These are phyloP conservation scores for Pseudomugil tenellus DNA, from an alignment of 2,797 vertebrate species.

Conservation along the genomic window DNA sequence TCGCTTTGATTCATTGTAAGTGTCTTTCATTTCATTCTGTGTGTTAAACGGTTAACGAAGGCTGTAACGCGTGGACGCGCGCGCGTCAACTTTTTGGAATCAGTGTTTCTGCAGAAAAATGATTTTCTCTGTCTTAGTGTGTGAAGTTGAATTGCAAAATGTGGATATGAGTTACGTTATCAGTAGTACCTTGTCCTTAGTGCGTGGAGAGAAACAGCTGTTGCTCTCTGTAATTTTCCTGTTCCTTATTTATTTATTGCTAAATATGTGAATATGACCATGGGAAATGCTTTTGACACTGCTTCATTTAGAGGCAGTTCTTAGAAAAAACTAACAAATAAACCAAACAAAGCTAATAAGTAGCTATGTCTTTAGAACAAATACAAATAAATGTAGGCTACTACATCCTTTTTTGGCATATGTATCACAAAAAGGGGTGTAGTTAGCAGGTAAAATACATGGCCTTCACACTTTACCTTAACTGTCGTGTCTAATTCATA, in stretches of 20 bases:
- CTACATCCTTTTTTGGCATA: no score
- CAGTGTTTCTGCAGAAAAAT: background rate
- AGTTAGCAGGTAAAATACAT: background rate
- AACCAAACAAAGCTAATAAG: no score
- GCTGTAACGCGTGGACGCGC: background rate
- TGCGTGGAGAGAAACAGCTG: background rate
- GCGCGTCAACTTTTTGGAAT: background rate
- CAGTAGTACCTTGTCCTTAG: background rate
- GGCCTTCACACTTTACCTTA: background rate
- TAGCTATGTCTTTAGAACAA: no score
- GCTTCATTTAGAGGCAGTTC: background rate
- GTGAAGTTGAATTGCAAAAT: slow-evolving; percentile 1
- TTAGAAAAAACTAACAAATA: no score
- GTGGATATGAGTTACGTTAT: background rate
- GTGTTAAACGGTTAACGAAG: background rate
- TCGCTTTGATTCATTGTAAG: slow-evolving; percentile 78
- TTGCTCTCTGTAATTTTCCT: no score
- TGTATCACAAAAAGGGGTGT: background rate
- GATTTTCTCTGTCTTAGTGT: background rate
- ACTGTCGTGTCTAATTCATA: background rate
- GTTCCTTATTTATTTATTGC: no score
- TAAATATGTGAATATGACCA: background rate
- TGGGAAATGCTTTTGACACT: background rate
- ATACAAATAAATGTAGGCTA: background rate
- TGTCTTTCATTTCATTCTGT: slow-evolving; percentile 35